Percentiles rank a stretch among this genome's conserved stretches.
These are phyloP conservation scores for Petrocephalus sullivani DNA, from an alignment of 2,797 vertebrate genomes.

Conservation along the genomic window DNA sequence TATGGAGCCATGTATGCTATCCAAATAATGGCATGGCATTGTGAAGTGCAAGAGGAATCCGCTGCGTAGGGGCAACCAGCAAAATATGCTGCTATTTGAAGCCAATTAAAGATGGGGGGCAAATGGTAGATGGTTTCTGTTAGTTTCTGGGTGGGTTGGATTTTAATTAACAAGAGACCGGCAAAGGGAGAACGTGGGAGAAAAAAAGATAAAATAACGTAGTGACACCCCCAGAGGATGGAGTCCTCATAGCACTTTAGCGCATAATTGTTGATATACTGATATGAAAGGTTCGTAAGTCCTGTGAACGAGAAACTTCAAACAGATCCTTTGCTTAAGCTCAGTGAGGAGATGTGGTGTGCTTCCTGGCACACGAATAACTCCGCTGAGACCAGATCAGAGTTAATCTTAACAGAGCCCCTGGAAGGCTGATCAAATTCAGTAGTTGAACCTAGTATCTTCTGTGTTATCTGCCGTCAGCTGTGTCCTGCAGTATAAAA, in stretches of 20 bases:
- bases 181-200: neutral
- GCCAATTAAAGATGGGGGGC: neutral
- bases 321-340: neutral
- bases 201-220: neutral
- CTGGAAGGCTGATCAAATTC: neutral
- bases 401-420: neutral
- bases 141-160: neutral
- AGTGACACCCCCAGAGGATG: neutral
- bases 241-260: neutral
- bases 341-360: neutral
- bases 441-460: neutral
- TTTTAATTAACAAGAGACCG: neutral
- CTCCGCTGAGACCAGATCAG: neutral
- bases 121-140: neutral
- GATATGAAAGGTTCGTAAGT: neutral
- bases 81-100: neutral
- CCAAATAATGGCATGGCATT: neutral
- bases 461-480: neutral
- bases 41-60: neutral
- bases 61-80: neutral
- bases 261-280: neutral
- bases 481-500: neutral
- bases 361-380: neutral
- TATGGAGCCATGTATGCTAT: neutral
- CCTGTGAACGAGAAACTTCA: neutral